A percentile compares a stretch with the other conserved stretches of the same genome.
Conservation (phyloP, 2,113 vertebrate species). For the Sylvilagus bachmani region DNA sequence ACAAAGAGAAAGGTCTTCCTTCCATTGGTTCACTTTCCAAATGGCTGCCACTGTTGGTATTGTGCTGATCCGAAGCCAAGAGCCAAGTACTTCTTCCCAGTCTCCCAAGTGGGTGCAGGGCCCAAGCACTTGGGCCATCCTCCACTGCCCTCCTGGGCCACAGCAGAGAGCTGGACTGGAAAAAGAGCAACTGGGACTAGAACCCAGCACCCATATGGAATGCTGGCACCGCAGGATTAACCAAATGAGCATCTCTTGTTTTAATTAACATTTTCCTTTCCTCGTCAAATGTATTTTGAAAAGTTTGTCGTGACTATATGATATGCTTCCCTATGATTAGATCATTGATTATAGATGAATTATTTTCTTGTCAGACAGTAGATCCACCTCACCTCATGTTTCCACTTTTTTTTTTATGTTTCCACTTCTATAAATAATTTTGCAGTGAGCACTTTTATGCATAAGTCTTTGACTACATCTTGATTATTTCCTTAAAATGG, state of each 20-base stretch:
- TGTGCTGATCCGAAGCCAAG: too few relatives aligned
- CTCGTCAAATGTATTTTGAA: constrained; percentile 21
- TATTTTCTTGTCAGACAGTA: not conserved
- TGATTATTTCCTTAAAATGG: constrained; percentile 31
- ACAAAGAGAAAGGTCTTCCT: too few relatives aligned
- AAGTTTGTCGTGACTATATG: not conserved
- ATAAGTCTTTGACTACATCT: not conserved
- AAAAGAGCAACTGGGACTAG: too few relatives aligned
- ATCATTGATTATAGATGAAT: not conserved
- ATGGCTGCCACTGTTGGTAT: too few relatives aligned
- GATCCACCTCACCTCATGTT: not conserved
- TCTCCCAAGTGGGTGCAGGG: too few relatives aligned
- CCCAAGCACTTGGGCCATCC: too few relatives aligned
- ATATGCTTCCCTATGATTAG: not conserved
- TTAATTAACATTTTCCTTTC: not conserved
- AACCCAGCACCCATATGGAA: too few relatives aligned
- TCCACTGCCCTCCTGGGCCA: too few relatives aligned
- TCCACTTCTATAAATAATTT: not conserved
- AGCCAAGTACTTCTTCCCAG: too few relatives aligned
- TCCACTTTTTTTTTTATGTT: not conserved
- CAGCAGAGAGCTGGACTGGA: too few relatives aligned
- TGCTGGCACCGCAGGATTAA: too few relatives aligned
- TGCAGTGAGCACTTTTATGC: not conserved
- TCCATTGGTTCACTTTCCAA: too few relatives aligned
- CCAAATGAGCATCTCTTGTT: not conserved